These are phyloP conservation scores for Tipula confusa DNA, from an alignment of 2,888 invertebrate species.

Conservation along the genomic window DNA sequence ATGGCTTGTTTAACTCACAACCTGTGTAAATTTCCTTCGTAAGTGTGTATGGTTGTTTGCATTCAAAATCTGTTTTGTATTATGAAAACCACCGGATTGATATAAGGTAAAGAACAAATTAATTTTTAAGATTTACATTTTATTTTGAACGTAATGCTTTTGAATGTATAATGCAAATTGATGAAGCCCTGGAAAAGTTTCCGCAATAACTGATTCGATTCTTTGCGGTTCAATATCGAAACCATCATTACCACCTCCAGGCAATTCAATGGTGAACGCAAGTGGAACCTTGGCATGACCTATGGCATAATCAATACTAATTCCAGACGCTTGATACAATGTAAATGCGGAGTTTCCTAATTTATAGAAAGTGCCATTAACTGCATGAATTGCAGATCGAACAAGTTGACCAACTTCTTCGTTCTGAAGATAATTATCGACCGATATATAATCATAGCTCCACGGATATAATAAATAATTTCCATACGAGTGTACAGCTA, in stretches of 20 bases:
- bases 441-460: conserved; percentile 41
- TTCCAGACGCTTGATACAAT: conserved; percentile 55
- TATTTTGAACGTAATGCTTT: neutral
- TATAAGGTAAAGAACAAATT: too few relatives aligned
- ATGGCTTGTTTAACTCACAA: too few relatives aligned
- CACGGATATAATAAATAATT: conserved; percentile 50
- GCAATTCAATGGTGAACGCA: conserved; percentile 61
- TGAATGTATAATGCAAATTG: neutral
- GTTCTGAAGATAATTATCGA: neutral
- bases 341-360: conserved; percentile 52
- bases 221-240: conserved; percentile 58
- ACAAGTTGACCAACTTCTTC: neutral
- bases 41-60: too few relatives aligned
- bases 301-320: conserved; percentile 63
- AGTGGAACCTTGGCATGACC: conserved; percentile 54
- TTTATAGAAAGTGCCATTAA: conserved; percentile 39
- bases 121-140: neutral
- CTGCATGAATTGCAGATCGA: neutral
- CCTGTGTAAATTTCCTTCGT: too few relatives aligned
- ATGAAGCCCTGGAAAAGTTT: neutral
- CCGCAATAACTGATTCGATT: conserved; percentile 42
- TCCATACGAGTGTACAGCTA: conserved; percentile 50
- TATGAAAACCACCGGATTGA: too few relatives aligned
- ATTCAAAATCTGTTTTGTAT: too few relatives aligned
- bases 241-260: conserved; percentile 52